Percentiles rank a stretch among this genome's conserved stretches.
Conservation (phyloP, 2,888 invertebrate genomes). For the Ctenicera cuprea region DNA sequence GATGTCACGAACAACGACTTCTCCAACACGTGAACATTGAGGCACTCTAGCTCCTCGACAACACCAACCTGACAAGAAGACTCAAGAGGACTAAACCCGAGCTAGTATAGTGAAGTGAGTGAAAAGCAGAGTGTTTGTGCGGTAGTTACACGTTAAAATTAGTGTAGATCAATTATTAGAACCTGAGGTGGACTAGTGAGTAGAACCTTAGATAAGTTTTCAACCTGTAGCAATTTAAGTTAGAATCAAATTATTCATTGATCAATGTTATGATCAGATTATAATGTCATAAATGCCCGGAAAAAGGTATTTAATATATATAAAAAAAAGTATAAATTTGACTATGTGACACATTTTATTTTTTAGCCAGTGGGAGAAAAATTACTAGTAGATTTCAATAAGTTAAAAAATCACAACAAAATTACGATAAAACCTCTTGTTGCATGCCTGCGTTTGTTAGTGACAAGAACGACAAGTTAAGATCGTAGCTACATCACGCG, state of each 20-base stretch:
- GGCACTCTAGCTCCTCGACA: constrained; percentile 3
- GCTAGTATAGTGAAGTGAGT: constrained; percentile 9
- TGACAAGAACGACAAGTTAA: too few relatives aligned
- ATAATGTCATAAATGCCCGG: constrained; percentile 7
- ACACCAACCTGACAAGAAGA: constrained; percentile 1
- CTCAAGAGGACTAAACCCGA: constrained; percentile 11
- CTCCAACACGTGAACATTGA: constrained; percentile 7
- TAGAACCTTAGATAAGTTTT: background rate
- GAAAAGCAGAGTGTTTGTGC: background rate
- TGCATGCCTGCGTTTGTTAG: too few relatives aligned
- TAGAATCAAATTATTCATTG: constrained; percentile 3
- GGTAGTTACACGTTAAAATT: constrained; percentile 6
- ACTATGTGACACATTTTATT: too few relatives aligned
- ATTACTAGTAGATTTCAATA: too few relatives aligned
- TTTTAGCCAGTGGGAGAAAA: too few relatives aligned
- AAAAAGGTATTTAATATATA: background rate
- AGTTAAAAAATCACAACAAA: too few relatives aligned
- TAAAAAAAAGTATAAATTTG: too few relatives aligned
- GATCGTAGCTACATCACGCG: too few relatives aligned
- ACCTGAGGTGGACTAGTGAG: too few relatives aligned
- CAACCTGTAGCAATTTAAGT: constrained; percentile 2
- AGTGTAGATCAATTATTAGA: too few relatives aligned
- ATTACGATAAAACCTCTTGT: too few relatives aligned
- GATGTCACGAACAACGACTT: constrained; percentile 2
- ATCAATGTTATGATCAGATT: constrained; percentile 5